Percentiles rank a stretch among this genome's conserved stretches.
Evolutionary conservation across 2,797 vertebrate genomes (phyloP).

Genomic region (Oreonectes daqikongensis): DNA sequence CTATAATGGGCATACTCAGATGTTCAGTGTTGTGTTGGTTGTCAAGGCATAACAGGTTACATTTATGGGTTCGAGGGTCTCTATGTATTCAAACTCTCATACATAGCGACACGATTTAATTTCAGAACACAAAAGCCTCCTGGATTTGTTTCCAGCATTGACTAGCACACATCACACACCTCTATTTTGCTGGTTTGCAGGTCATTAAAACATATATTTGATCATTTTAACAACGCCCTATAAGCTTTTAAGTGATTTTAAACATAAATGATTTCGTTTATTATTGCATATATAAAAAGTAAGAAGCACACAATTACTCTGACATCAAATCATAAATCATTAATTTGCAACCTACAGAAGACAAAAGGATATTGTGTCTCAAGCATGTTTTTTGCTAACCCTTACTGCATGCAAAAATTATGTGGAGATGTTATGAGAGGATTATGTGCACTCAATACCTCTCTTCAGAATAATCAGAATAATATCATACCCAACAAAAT

Average conservation of each 20-base stretch:
- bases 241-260: too few relatives aligned
- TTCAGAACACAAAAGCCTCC: slow-evolving; percentile 45
- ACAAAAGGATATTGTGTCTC: too few relatives aligned
- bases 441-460: not conserved
- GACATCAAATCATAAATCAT: too few relatives aligned
- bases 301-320: too few relatives aligned
- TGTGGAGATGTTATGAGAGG: not conserved
- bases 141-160: slow-evolving; percentile 16
- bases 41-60: slow-evolving; percentile 20
- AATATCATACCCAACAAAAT: not conserved
- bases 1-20: not conserved
- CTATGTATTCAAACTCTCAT: slow-evolving; percentile 28
- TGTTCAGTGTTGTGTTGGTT: slow-evolving; percentile 19
- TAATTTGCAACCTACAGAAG: too few relatives aligned
- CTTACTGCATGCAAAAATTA: not conserved
- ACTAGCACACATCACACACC: not conserved
- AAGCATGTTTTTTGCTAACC: not conserved
- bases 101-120: slow-evolving; percentile 22
- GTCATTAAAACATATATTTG: too few relatives aligned
- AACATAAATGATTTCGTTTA: too few relatives aligned
- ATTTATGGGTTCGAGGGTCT: slow-evolving; percentile 20
- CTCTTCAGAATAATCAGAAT: not conserved
- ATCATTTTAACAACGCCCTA: too few relatives aligned
- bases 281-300: too few relatives aligned
- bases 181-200: not conserved